phyloP scores from a whole-genome alignment of 2,888 invertebrate genomes.

The Elegia similella region DNA sequence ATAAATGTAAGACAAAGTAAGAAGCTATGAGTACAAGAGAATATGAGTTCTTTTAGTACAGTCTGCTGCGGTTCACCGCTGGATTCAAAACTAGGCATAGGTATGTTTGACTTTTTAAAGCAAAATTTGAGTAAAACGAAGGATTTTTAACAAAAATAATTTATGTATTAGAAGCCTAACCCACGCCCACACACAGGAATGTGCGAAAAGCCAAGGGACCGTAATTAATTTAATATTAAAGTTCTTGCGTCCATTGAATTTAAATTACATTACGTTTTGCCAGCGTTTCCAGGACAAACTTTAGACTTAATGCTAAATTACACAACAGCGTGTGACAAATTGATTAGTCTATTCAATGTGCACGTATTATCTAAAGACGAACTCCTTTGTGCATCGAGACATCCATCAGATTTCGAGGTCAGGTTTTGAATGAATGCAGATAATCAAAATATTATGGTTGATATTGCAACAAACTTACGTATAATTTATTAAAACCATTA shows the following conservation, averaged over 20 bases:
- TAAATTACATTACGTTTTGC: neutral
- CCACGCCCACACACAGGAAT: conserved; percentile 4
- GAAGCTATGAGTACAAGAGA: conserved; percentile 35
- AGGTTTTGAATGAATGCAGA: too few relatives aligned
- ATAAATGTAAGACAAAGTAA: conserved; percentile 36
- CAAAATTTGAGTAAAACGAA: too few relatives aligned
- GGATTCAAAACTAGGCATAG: neutral
- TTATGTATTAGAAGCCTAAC: neutral
- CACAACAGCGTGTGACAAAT: neutral
- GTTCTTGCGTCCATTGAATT: conserved; percentile 7
- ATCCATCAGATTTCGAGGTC: too few relatives aligned
- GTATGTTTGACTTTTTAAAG: too few relatives aligned
- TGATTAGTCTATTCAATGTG: neutral
- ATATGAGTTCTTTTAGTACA: conserved; percentile 42
- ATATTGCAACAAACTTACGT: too few relatives aligned
- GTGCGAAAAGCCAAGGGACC: conserved; percentile 11
- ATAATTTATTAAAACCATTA: too few relatives aligned
- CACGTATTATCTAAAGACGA: too few relatives aligned
- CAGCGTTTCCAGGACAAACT: neutral
- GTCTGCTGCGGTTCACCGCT: conserved; percentile 30
- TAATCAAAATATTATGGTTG: too few relatives aligned
- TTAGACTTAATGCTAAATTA: neutral
- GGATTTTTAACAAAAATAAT: too few relatives aligned
- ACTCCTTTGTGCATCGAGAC: too few relatives aligned
- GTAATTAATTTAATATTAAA: neutral